Evolutionary conservation across 2,888 invertebrate genomes (phyloP).

Genomic region (Hydraecia micacea): DNA sequence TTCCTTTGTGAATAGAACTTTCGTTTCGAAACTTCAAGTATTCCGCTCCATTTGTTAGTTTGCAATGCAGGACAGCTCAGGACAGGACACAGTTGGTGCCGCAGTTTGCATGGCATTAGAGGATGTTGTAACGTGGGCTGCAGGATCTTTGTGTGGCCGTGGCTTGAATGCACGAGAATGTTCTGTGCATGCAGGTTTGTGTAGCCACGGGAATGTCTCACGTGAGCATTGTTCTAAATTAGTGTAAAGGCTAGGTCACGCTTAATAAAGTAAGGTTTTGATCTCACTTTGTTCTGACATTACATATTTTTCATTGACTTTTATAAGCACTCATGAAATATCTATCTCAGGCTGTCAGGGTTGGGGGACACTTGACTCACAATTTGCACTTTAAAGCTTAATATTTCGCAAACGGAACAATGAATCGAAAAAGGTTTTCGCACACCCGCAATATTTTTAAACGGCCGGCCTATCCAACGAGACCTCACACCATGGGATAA

Average conservation of each 20-base stretch:
- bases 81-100: constrained; percentile 13
- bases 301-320: background rate
- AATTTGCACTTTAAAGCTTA: background rate
- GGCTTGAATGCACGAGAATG: constrained; percentile 10
- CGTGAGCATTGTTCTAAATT: constrained; percentile 23
- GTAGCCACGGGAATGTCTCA: constrained; percentile 3
- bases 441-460: background rate
- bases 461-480: background rate
- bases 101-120: constrained; percentile 48
- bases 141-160: constrained; percentile 11
- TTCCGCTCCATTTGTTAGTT: constrained; percentile 34
- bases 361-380: background rate
- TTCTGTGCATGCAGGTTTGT: constrained; percentile 5
- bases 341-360: background rate
- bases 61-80: constrained; percentile 24
- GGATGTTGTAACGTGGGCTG: background rate
- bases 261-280: background rate
- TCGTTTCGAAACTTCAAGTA: constrained; percentile 26
- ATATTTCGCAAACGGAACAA: too few relatives aligned
- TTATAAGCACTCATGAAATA: background rate
- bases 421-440: too few relatives aligned
- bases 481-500: background rate
- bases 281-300: background rate
- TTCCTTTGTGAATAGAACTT: constrained; percentile 15
- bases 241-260: background rate